Base-by-base conservation (phyloP, 53 echinoderm and acorn worm genomes). In the Paracentrotus lividus region DNA sequence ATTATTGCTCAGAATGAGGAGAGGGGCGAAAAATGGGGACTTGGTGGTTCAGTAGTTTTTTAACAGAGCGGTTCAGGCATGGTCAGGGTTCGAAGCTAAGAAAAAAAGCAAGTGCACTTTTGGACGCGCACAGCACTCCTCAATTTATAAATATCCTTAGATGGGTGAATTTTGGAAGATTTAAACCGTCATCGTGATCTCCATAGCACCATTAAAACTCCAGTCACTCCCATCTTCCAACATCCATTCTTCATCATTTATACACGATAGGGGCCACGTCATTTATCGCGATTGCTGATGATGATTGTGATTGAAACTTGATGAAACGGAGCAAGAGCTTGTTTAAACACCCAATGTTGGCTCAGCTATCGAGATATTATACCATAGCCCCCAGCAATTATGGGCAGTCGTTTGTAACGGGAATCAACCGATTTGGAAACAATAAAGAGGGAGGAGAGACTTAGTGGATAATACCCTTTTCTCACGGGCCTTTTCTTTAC, bases 331-430 rank as follows among this genome's bases (percentile, higher is more conserved):
- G 86, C 34, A 56, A 54, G 0, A 38, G 86, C 55, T 86, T 86
- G 86, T 86, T 86, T 86, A 86, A 86, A 86, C 86, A 86, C 54
- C 0, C 21, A 20, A 13, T 86, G 38, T 86, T 86, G 86, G 86
- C 86, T 12, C 86, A 86, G 86, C 86, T 86, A 86, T 86, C 86
- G 57, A 31, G 56, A 36, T 86, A 56, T 86, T 86, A 86, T 86
- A 86, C 86, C 56, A 86, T 86, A 86, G 86, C 86, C 86, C 86
- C 86, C 33, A 86, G 86, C 86, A 86, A 86, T 86, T 86, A 86
- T 13, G 29, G 81, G n/a, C 26, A 45, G 47, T 9, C 36, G 36
- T n/a, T 4, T 81, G 81, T 45, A 81, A 81, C 81, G 13, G 81
- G 47, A 14, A 81, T 45, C 45, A 47, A 45, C n/a, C 44, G 45